Conservation (phyloP, 2,797 vertebrate genomes). For the Hypotaenidia okinawae region DNA sequence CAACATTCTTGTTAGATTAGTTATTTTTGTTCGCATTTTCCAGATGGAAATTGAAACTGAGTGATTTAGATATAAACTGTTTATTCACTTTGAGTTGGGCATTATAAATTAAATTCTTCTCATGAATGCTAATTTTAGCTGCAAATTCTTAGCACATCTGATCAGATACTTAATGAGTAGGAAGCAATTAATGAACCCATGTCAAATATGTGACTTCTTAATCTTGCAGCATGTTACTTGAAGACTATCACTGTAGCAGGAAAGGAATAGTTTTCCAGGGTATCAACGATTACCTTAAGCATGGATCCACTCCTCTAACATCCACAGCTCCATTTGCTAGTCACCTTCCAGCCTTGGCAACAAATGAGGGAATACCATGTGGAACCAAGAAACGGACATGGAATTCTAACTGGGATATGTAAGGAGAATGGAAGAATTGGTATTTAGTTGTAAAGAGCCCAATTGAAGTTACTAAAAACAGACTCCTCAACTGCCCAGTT, state of each 20-base stretch:
- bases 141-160: slow-evolving; percentile 15
- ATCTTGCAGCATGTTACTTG: not conserved
- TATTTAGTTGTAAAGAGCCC: not conserved
- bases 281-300: not conserved
- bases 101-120: slow-evolving; percentile 47
- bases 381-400: not conserved
- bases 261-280: not conserved
- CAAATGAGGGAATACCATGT: not conserved
- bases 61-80: slow-evolving; percentile 22
- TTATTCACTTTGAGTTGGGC: slow-evolving; percentile 14
- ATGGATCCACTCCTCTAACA: not conserved
- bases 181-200: slow-evolving; percentile 42
- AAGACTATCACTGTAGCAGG: not conserved
- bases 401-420: not conserved
- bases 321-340: not conserved
- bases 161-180: slow-evolving; percentile 1
- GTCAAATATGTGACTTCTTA: slow-evolving; percentile 6
- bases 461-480: not conserved
- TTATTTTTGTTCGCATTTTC: slow-evolving; percentile 45
- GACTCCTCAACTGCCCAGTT: not conserved
- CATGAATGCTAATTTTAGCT: slow-evolving; percentile 27
- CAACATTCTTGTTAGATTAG: slow-evolving; percentile 9
- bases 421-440: not conserved
- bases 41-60: slow-evolving; percentile 39
- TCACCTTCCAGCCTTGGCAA: not conserved